phyloP scores from a whole-genome alignment of 1,140 invertebrate genomes.

The Drosophila lacteicornis region DNA sequence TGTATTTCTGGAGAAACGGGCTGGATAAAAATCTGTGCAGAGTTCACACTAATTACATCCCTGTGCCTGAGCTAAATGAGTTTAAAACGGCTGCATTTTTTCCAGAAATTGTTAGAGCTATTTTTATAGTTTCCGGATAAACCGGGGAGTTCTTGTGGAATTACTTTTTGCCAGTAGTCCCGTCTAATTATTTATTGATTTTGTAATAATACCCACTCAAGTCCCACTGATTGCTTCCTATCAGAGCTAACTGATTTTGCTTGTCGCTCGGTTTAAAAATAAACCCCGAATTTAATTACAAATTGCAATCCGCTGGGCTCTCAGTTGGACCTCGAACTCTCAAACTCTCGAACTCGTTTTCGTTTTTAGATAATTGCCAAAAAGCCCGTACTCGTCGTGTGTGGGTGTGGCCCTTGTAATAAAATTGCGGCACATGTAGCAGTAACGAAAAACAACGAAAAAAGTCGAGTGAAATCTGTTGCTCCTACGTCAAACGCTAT shows the following conservation, averaged over 20 bases:
- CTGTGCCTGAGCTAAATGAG: background rate
- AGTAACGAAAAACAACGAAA: conserved; percentile 27
- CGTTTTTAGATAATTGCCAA: conserved; percentile 57
- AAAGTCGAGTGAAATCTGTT: conserved; percentile 66
- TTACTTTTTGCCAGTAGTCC: background rate
- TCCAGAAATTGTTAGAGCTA: background rate
- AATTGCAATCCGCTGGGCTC: conserved; percentile 13
- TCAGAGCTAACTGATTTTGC: conserved; percentile 9
- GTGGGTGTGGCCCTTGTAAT: conserved; percentile 50
- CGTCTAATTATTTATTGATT: conserved; percentile 33
- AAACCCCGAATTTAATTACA: conserved; percentile 47
- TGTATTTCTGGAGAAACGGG: background rate
- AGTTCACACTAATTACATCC: conserved; percentile 1
- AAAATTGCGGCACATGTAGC: conserved; percentile 67
- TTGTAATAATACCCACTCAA: conserved; percentile 1
- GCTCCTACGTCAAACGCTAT: conserved; percentile 80
- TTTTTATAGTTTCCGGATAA: background rate
- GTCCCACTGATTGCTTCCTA: background rate
- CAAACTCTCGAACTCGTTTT: conserved; percentile 1
- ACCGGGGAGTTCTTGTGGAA: background rate
- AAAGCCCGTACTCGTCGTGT: conserved; percentile 38
- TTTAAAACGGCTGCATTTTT: background rate
- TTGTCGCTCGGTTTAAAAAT: conserved; percentile 19
- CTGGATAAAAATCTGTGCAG: background rate
- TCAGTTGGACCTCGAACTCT: conserved; percentile 20